Evolutionary conservation across 2,888 invertebrate genomes (phyloP), one percentile per base, ranked within the genome.

Genomic region (Mantis religiosa): DNA sequence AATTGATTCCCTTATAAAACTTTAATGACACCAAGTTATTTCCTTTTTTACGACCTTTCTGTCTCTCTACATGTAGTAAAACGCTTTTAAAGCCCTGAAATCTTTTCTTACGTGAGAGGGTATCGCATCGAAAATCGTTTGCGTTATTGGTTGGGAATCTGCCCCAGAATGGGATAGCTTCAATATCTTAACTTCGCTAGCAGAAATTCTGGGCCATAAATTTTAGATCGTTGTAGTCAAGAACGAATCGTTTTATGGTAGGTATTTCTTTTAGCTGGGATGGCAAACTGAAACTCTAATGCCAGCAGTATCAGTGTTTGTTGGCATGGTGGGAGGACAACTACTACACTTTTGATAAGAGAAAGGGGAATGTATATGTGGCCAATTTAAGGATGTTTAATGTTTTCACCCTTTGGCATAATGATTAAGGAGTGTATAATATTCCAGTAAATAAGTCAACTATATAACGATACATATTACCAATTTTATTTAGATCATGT

Each of bases 1-100:
- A 20, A 81, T 81, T 86, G 81, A 86, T 86, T 30, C 86, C 47
- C 81, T 15, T 85, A 88, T 88, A 88, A 85, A 88, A 88, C 84
- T 71, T 88, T 88, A 88, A 88, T 54, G 85, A 84, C 82, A 15
- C 81, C 25, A 14, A 85, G 82, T 81, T 88, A 27, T 82, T 84
- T 28, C 84, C 84, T 84, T 47, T 87, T 87, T 87, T 87, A 87
- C 71, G 30, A 30, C 41, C 82, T 54, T 81, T 28, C 83, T 81
- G 81, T 86, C 81, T 86, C 86, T 28, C 71, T 30, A 47, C 28
- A 28, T 81, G 81, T 30, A 71, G 81, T 86, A 86, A 86, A 81
- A 86, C 34, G 20, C 28, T 28, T 86, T 81, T 71, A 81, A 7
- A 28, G 81, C 20, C 9, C 86, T 86, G 28, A 28, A 8, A 81